phyloP scores from a whole-genome alignment of 2,797 vertebrate genomes.

The Premnoplex brunnescens region DNA sequence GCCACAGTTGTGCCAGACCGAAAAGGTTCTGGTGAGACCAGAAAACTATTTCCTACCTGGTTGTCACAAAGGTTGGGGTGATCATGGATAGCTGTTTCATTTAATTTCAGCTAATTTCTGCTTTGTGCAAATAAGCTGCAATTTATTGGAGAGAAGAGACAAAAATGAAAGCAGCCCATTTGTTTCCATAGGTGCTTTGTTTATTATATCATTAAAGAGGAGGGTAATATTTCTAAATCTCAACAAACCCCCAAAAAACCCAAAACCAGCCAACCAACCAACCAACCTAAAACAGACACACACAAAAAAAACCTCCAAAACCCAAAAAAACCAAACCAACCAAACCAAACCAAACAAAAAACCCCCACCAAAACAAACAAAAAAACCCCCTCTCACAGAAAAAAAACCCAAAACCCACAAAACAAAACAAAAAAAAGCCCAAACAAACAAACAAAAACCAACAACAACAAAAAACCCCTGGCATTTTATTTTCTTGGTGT shows the following conservation, averaged over 20 bases:
- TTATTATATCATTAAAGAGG: background rate
- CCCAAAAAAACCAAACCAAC: too few relatives aligned
- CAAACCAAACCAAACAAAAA: too few relatives aligned
- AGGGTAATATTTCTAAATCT: background rate
- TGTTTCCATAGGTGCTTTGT: background rate
- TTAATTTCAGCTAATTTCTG: background rate
- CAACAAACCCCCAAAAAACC: background rate
- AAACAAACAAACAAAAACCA: too few relatives aligned
- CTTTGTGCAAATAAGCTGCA: background rate
- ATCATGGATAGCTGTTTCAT: background rate
- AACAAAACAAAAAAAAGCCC: background rate
- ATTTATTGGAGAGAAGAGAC: background rate
- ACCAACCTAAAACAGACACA: too few relatives aligned
- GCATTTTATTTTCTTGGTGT: background rate
- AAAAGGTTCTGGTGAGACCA: background rate
- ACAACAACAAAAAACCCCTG: too few relatives aligned
- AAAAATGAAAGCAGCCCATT: background rate
- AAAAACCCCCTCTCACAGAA: too few relatives aligned
- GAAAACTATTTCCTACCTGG: background rate
- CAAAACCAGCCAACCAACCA: too few relatives aligned
- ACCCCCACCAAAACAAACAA: too few relatives aligned
- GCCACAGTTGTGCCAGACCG: background rate
- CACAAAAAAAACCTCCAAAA: too few relatives aligned
- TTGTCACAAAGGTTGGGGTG: background rate
- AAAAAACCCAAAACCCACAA: too few relatives aligned